Evolutionary conservation across 2,113 vertebrate species (phyloP), one percentile per base, ranked within the genome.

Genomic region (Mus musculus): DNA sequence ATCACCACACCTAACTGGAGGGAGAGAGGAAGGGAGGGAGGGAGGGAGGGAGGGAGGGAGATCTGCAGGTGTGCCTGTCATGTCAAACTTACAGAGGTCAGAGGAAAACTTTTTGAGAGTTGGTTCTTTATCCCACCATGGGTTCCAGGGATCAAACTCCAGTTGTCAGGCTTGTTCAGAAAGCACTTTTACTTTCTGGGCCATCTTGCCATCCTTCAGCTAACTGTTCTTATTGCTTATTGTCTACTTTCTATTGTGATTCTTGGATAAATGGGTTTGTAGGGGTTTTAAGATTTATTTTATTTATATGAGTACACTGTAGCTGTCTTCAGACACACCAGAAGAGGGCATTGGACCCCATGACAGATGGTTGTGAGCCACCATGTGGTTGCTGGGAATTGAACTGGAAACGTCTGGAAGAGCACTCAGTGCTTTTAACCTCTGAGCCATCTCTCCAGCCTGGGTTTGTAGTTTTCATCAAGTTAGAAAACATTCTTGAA

Each of bases 181-280:
- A 71, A 69, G 17, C 17, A 13, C 19, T 87, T 36, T 54, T 8
- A 24, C 65, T 22, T 26, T 33, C 85, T 26, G 46, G 52, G 65
- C 65, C 65, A 54, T n/a, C 46, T 71, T 24, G 26, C 30, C 6
- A 2, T 7, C 30, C 65, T 24, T 39, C 30, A 87, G 46, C 63
- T 52, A 54, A 52, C 20, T 80, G 59, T 65, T 88, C 59, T 91
- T 91, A 19, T 0, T 71, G 56, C 72, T 69, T n/a, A 46, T 82
- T 91, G 75, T 89, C 54, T 82, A 7, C 16, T 69, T 65, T 82
- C 76, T 63, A n/a, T 12, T 86, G 91, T 76, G 59, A 86, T 71
- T 82, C 52, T 95, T 96, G 24, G 39, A 78, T 95, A 54, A 92
- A 24, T 84, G 78, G 24, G 12, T 93, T 75, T 93, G 69, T 65